Evolutionary conservation across 2,113 vertebrate species (phyloP), one percentile per base, ranked within the genome.

Genomic region (Nymphicus hollandicus): DNA sequence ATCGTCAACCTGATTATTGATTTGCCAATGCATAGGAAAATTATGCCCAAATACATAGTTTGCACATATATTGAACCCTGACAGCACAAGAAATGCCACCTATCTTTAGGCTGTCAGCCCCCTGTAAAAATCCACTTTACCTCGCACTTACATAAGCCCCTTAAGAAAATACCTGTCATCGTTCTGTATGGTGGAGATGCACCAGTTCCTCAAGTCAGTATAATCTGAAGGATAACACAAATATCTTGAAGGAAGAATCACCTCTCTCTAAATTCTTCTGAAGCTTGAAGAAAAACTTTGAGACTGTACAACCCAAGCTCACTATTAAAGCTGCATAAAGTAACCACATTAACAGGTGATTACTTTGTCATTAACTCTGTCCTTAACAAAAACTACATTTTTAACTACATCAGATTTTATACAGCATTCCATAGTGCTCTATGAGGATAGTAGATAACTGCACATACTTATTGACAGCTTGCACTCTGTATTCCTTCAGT

Each of bases 201-300:
- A 64, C 49, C 41, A 86, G 71, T 6, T 94, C 85, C 91, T 80
- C 86, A 88, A 69, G 79, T 64, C 35, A 68, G 49, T 52, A 39
- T 50, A 72, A 64, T 39, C 5, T 87, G 87, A 58, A 65, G 15
- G 65, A 70, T 52, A 66, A 52, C 24, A 37, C 55, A 86, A 83
- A 83, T 18, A 27, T 70, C 83, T 84, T 53, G 52, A 86, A 91
- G 58, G 86, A 64, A 95, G 64, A 88, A 87, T 44, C 69, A 77
- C 92, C 85, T 74, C 50, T 58, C 79, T 86, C 90, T 85, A 37
- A 94, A 84, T 69, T 79, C 35, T 66, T 47, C 52, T 44, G 35
- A 64, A 97, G 88, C 97, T 92, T 91, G 47, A 72, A 88, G 63
- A 73, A 93, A 91, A 96, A 92, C 81, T 97, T 95, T 86, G 64